Percentiles rank a stretch among this genome's conserved stretches.
Conservation (phyloP, 2,113 vertebrate species). For the Dicerorhinus sumatrensis region DNA sequence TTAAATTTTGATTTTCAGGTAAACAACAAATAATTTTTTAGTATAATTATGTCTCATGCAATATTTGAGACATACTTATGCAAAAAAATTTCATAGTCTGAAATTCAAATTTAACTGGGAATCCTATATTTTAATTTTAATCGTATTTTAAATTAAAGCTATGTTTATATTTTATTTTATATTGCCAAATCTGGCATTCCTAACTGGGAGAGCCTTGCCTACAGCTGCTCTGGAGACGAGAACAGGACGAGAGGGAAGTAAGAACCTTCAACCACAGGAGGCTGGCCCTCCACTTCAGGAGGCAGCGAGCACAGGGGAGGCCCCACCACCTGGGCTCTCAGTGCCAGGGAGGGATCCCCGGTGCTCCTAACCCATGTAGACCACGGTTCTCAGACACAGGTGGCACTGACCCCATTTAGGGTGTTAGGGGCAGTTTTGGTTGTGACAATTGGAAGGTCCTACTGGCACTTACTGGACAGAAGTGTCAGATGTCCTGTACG, state of each 20-base stretch:
- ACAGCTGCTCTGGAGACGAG: neutral
- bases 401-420: neutral
- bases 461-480: neutral
- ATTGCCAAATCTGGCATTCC: neutral
- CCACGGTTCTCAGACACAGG: neutral
- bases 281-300: neutral
- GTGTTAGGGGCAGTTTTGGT: neutral
- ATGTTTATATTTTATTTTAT: neutral
- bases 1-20: neutral
- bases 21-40: neutral
- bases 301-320: neutral
- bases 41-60: neutral
- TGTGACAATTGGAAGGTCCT: neutral
- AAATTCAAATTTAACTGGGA: neutral
- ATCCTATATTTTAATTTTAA: neutral
- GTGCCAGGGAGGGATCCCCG: too few relatives aligned
- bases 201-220: neutral
- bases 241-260: neutral
- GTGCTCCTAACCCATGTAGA: neutral
- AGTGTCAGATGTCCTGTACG: neutral
- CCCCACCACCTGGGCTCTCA: too few relatives aligned
- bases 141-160: too few relatives aligned
- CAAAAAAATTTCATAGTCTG: neutral
- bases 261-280: neutral
- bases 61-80: neutral